phyloP scores from a whole-genome alignment of 1,140 invertebrate species.

The Venturia canescens region DNA sequence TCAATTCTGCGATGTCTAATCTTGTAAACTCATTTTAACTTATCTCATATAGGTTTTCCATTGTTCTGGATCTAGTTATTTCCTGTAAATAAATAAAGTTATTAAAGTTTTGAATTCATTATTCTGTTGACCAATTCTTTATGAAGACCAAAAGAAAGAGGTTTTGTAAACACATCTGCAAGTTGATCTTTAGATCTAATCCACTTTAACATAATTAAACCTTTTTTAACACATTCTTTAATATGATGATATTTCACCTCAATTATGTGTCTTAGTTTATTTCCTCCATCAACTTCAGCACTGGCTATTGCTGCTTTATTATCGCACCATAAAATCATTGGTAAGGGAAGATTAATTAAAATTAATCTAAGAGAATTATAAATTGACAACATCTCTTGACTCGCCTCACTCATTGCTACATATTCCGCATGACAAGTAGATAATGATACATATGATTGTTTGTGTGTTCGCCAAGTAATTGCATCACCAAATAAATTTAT shows the following conservation, averaged over 20 bases:
- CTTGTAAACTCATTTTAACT: no score
- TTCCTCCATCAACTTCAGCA: neutral
- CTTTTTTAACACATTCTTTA: no score
- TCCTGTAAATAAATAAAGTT: no score
- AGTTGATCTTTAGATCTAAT: conserved; percentile 22
- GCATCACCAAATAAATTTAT: conserved; percentile 1
- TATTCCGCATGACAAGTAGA: conserved; percentile 23
- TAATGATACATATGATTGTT: conserved; percentile 21
- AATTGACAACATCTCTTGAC: neutral
- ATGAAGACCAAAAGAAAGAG: neutral
- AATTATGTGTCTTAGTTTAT: no score
- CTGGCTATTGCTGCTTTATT: conserved; percentile 17
- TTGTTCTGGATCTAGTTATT: no score
- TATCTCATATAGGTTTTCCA: no score
- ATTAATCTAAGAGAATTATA: conserved; percentile 10
- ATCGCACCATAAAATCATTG: conserved; percentile 26
- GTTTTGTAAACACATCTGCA: conserved; percentile 28
- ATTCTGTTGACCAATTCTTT: no score
- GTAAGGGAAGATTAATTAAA: neutral
- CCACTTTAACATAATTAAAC: conserved; percentile 18
- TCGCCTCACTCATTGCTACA: no score
- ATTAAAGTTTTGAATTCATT: no score
- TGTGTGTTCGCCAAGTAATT: conserved; percentile 8
- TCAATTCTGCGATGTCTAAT: no score
- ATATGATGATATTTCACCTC: no score